Percentiles rank a stretch among this genome's conserved stretches.
These are phyloP conservation scores for Protonemura montana DNA, from an alignment of 2,888 invertebrate genomes.

Conservation along the genomic window DNA sequence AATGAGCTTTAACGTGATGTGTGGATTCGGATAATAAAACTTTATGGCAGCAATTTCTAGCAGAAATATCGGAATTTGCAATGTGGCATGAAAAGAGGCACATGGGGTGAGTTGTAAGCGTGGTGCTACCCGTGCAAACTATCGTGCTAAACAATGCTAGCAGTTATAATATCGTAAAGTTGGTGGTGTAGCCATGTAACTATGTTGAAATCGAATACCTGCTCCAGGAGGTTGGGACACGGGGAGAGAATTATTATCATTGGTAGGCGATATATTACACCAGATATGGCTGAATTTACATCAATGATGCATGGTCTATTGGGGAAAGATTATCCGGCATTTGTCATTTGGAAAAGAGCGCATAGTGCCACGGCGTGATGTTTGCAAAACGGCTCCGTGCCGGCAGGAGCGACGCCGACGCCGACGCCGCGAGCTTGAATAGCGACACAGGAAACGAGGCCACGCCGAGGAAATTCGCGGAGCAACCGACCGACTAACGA, in stretches of 20 bases:
- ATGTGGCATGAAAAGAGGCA: background rate
- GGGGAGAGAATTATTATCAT: background rate
- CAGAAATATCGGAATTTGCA: constrained; percentile 34
- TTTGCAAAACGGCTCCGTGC: background rate
- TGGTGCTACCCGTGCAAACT: background rate
- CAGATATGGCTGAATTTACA: constrained; percentile 3
- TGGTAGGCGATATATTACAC: background rate
- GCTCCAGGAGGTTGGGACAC: background rate
- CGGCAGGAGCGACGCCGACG: background rate
- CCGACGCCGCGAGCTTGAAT: too few species aligned
- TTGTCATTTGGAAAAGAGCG: background rate
- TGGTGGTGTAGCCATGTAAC: background rate
- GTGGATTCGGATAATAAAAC: constrained; percentile 29
- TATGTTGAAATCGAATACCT: constrained; percentile 27
- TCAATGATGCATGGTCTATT: constrained; percentile 4
- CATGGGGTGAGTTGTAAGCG: background rate
- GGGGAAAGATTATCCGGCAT: constrained; percentile 12
- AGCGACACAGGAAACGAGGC: background rate
- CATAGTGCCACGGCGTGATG: background rate
- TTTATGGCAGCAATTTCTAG: constrained; percentile 35
- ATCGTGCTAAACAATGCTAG: constrained; percentile 10
- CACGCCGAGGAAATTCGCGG: background rate
- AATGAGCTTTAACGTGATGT: constrained; percentile 21
- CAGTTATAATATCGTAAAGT: constrained; percentile 7
- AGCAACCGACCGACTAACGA: background rate